Evolutionary conservation across 1,140 invertebrate genomes (phyloP), one percentile per base, ranked within the genome.

Genomic region (Conus betulinus): DNA sequence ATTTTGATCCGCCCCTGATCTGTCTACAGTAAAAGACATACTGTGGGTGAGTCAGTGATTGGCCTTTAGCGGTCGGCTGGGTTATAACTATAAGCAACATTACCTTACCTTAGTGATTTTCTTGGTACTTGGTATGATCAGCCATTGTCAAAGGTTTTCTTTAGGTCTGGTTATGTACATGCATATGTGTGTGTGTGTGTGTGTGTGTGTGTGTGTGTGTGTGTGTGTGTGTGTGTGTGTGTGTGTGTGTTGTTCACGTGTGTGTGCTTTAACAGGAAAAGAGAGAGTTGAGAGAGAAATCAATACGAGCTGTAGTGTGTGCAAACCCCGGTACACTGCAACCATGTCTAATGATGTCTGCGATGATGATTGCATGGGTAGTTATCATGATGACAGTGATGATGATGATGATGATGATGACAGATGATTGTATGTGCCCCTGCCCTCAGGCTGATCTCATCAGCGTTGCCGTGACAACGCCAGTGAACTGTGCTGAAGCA

Each of bases 391-490:
- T 71, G 67, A 71, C 20, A 23, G 6, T 71, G 67, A 71, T 71
- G 67, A 71, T 71, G 67, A 71, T 71, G 67, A 71, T 71, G 67
- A 71, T 71, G 67, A 71, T 71, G 67, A 71, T 71, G 67, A 71
- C 23, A 71, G 67, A 71, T 71, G 20, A 71, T 71, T 71, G 67
- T 71, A 23, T 23, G 67, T 11, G 67, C 17, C 39, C 11, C 67
- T n/a, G 67, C 11, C 6, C 20, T 6, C 20, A 71, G 23, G 67
- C 67, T 71, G 67, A 71, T 71, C 67, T 71, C 67, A 71, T 71
- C 67, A 71, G 23, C 20, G 67, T 71, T 71, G 67, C 67, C 23
- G 4, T 71, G 67, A 6, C 67, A n/a, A 23, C 23, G 20, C 67
- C 67, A 71, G 67, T 71, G 67, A 71, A 71, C 67, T 71, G 67